Conservation (phyloP, 2,113 vertebrate species). For the Tetrao urogallus region DNA sequence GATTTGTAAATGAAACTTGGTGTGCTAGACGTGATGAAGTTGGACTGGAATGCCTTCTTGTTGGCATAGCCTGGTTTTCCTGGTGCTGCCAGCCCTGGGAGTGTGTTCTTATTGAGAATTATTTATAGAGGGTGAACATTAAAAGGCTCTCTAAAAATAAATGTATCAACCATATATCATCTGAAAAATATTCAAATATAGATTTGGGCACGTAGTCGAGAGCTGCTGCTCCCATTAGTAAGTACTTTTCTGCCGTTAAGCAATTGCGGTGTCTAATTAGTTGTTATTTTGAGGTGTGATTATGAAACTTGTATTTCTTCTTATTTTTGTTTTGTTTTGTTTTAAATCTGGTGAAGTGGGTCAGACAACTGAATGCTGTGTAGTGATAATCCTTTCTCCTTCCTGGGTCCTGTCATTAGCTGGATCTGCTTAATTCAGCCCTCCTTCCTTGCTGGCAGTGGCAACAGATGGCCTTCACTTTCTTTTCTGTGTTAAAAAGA, state of each 20-base stretch:
- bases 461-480: background rate
- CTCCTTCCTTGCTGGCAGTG: background rate
- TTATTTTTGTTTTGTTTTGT: background rate
- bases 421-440: background rate
- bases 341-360: background rate
- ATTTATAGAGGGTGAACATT: background rate
- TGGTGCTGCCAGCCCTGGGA: background rate
- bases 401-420: background rate
- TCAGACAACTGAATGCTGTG: background rate
- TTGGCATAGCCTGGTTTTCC: slow-evolving; percentile 14
- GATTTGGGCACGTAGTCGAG: background rate
- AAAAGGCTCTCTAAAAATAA: background rate
- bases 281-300: background rate
- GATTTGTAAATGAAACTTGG: slow-evolving; percentile 57
- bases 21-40: background rate
- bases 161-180: background rate
- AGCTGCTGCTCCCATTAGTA: background rate
- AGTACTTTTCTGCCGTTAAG: background rate
- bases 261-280: background rate
- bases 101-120: background rate
- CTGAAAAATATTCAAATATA: background rate
- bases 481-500: background rate
- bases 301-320: background rate
- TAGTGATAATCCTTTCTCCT: background rate
- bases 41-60: slow-evolving; percentile 37